Evolutionary conservation across 2,797 vertebrate genomes (phyloP), one percentile per base, ranked within the genome.

Genomic region (Eulemur albifrons): DNA sequence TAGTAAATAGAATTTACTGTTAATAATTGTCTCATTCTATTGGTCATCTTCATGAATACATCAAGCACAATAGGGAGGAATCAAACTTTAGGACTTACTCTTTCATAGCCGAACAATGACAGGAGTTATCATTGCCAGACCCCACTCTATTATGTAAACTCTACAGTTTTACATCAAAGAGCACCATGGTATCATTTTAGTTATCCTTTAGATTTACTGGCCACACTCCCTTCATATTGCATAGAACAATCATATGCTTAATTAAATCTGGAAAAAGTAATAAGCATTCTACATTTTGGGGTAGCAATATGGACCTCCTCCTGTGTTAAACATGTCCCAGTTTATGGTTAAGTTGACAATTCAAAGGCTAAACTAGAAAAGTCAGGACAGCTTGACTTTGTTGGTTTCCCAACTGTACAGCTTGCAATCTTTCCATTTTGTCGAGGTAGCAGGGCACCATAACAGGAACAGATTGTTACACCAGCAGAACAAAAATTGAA

Each of bases 381-480:
- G 96, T 96, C 65, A 86, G 97, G 96, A 96, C 96, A 97, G 94
- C 96, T 97, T 97, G 97, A 97, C 96, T 98, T 93, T 57, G 45
- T 84, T 87, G 94, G 88, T 93, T 97, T 95, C 95, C 88, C 94
- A 93, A 0, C 54, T 83, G 48, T 94, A 94, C 96, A 96, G 96
- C 93, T 96, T 98, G 95, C 92, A 92, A 94, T 97, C 96, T 88
- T 96, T 89, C 94, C 87, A 43, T 94, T 95, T 88, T 52, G 25
- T 69, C 1, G 57, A 96, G 96, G 93, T 90, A 96, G 72, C 70
- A 45, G 88, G 84, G 94, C 85, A 96, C 92, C 95, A 52, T 90
- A 94, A 96, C 61, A 90, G 90, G 96, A 94, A 96, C 97, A 98
- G 96, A 97, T 94, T 98, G 97, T 95, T 96, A 96, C 59, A 81